A percentile compares a stretch with the other conserved stretches of the same genome.
These are phyloP conservation scores for Augochlora pura DNA, from an alignment of 1,140 invertebrate species.

Conservation along the genomic window DNA sequence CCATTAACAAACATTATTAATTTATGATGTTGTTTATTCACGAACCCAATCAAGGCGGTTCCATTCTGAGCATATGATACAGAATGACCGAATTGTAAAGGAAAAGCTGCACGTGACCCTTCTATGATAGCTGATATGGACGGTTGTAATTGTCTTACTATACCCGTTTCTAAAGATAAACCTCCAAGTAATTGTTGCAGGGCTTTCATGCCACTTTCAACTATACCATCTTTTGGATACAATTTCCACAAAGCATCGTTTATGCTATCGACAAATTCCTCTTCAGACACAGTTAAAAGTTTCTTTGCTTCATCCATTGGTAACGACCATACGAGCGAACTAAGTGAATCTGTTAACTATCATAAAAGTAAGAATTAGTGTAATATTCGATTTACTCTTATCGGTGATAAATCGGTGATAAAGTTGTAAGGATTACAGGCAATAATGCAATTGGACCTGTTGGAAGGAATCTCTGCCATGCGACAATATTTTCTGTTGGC, in stretches of 20 bases:
- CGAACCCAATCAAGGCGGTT: conserved; percentile 91
- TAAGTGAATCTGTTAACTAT: conserved; percentile 86
- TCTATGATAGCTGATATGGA: conserved; percentile 84
- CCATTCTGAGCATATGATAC: conserved; percentile 89
- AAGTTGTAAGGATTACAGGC: conserved; percentile 84
- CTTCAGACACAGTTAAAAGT: conserved; percentile 85
- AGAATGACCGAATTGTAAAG: conserved; percentile 94
- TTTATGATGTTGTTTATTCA: conserved; percentile 32
- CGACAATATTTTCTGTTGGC: conserved; percentile 89
- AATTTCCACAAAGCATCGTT: conserved; percentile 93
- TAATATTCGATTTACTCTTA: not conserved
- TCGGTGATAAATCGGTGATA: not conserved
- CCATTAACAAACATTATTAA: not conserved
- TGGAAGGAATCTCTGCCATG: conserved; percentile 97
- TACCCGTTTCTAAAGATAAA: conserved; percentile 77
- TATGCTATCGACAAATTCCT: conserved; percentile 93
- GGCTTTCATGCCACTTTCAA: conserved; percentile 82
- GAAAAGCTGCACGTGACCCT: conserved; percentile 91
- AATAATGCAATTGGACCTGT: conserved; percentile 94
- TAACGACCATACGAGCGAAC: conserved; percentile 96
- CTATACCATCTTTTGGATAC: conserved; percentile 82
- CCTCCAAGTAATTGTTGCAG: conserved; percentile 79
- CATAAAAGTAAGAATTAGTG: conserved; percentile 56
- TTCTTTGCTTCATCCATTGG: conserved; percentile 87
- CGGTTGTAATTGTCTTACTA: conserved; percentile 88